Conservation (phyloP, 2,113 vertebrate genomes). For the Gobius niger region DNA sequence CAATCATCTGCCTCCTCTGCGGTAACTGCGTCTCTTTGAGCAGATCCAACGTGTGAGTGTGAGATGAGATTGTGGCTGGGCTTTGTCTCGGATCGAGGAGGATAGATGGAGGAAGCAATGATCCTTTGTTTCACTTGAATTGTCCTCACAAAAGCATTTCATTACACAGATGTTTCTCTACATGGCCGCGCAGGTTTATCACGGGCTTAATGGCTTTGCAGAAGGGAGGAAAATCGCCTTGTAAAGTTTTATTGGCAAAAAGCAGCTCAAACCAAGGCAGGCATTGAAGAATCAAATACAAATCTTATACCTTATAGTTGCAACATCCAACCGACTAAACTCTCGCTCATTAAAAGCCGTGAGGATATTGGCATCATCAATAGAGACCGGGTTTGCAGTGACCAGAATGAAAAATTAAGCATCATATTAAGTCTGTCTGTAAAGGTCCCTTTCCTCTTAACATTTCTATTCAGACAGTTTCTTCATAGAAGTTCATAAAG, state of each 20-base stretch:
- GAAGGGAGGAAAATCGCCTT: not conserved
- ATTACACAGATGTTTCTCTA: slow-evolving; percentile 21
- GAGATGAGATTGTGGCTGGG: slow-evolving; percentile 1
- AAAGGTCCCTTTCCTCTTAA: not conserved
- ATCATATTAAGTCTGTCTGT: no score
- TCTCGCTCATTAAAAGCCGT: no score
- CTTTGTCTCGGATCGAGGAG: not conserved
- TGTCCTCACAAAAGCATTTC: not conserved
- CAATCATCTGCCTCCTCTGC: slow-evolving; percentile 12
- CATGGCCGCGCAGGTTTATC: not conserved
- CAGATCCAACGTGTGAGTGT: not conserved
- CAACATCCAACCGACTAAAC: not conserved
- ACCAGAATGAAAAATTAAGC: no score
- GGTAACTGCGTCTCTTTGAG: not conserved
- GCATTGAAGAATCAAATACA: not conserved
- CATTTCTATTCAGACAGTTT: not conserved
- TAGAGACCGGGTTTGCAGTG: no score
- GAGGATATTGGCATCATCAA: no score
- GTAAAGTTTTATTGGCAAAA: not conserved
- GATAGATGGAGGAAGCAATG: not conserved
- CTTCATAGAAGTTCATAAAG: not conserved
- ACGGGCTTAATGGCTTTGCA: not conserved
- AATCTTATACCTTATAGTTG: not conserved
- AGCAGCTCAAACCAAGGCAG: not conserved
- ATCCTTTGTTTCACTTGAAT: slow-evolving; percentile 12